Conservation (phyloP, 2,797 vertebrate genomes). For the Acanthis flammea region DNA sequence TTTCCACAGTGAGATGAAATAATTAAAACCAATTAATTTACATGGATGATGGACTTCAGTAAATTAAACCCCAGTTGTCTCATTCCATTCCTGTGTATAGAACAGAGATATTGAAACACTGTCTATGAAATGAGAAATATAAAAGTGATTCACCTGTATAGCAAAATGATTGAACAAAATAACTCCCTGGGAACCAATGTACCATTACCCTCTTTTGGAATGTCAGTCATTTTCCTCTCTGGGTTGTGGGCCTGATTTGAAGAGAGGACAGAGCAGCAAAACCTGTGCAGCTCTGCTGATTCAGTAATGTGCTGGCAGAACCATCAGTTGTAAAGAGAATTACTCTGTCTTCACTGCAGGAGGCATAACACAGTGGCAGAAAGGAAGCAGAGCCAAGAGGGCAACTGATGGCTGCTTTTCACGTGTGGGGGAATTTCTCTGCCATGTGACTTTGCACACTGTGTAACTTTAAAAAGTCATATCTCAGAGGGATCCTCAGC, state of each 20-base stretch:
- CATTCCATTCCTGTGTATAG: background rate
- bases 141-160: background rate
- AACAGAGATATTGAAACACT: background rate
- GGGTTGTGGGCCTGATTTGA: background rate
- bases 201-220: background rate
- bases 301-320: background rate
- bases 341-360: background rate
- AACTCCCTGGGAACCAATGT: background rate
- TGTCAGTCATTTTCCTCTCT: background rate
- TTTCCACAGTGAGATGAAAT: background rate
- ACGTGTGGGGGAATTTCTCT: background rate
- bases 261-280: background rate
- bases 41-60: background rate
- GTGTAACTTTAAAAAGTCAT: background rate
- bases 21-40: background rate
- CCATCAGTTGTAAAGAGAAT: background rate
- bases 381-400: background rate
- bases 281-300: rapidly evolving
- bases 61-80: background rate
- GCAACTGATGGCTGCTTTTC: background rate
- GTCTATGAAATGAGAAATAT: background rate
- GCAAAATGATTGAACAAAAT: background rate
- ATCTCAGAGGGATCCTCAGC: background rate
- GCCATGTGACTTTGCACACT: background rate
- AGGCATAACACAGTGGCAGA: background rate